Percentiles rank a stretch among this genome's conserved stretches.
Evolutionary conservation across 2,113 vertebrate species (phyloP).

Genomic region (Onychorhynchus coronatus): DNA sequence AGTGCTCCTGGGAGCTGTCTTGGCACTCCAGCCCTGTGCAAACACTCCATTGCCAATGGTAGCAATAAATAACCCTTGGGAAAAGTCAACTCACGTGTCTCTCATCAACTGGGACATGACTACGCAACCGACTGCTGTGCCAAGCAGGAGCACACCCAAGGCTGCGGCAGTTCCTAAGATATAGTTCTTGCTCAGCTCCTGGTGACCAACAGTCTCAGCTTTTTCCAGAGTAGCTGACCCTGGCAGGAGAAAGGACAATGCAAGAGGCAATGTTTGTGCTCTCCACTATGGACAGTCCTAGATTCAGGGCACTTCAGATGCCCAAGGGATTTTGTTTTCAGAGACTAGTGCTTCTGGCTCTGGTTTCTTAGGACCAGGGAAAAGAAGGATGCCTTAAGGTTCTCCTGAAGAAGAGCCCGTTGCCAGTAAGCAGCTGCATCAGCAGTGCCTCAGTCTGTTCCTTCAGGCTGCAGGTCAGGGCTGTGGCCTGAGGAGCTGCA

Average conservation of each 20-base stretch:
- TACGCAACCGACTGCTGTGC: accelerated
- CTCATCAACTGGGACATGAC: not conserved
- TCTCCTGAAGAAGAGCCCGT: not conserved
- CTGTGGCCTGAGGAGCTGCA: too few relatives aligned
- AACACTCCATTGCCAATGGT: accelerated
- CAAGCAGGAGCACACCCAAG: accelerated
- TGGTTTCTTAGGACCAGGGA: not conserved
- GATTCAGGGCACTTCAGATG: accelerated
- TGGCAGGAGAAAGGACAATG: not conserved
- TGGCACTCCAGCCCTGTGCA: not conserved
- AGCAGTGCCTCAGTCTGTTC: not conserved
- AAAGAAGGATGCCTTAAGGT: not conserved
- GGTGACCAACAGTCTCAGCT: accelerated
- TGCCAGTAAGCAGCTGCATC: not conserved
- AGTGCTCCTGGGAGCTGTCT: not conserved
- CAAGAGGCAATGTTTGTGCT: accelerated
- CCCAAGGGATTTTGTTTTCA: not conserved
- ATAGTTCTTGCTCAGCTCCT: not conserved
- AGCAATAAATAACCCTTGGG: not conserved
- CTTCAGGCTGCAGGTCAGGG: accelerated
- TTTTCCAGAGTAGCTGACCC: not conserved
- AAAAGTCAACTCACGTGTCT: not conserved
- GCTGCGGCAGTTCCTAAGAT: accelerated
- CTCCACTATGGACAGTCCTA: not conserved
- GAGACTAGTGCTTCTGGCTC: accelerated